Conservation (phyloP, 2,113 vertebrate species). For the Caranx ignobilis region DNA sequence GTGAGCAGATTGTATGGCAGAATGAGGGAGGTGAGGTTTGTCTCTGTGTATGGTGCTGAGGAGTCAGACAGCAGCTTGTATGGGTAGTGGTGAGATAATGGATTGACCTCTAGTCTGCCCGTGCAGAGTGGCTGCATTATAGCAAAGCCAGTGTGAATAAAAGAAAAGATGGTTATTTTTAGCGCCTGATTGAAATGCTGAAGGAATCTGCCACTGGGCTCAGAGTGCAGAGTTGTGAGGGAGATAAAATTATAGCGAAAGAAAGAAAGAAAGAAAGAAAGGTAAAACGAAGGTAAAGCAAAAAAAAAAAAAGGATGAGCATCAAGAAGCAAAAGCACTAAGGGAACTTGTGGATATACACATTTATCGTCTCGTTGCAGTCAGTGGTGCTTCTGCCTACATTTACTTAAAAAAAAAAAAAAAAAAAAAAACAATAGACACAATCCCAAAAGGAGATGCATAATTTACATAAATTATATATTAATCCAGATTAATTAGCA, state of each 20-base stretch:
- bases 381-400: conserved; percentile 15
- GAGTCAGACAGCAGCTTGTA: conserved; percentile 85
- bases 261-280: conserved; percentile 41
- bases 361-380: conserved; percentile 28
- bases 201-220: conserved; percentile 74
- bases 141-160: conserved; percentile 86
- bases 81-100: conserved; percentile 86
- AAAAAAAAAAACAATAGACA: conserved; percentile 64
- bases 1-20: conserved; percentile 24
- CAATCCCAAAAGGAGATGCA: conserved; percentile 61
- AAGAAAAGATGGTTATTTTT: conserved; percentile 87
- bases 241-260: conserved; percentile 63
- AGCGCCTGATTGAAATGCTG: conserved; percentile 85
- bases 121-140: conserved; percentile 82
- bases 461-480: conserved; percentile 82
- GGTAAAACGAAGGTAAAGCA: conserved; percentile 39
- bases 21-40: conserved; percentile 32
- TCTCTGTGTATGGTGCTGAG: conserved; percentile 72
- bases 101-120: conserved; percentile 87
- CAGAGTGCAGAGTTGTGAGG: conserved; percentile 59
- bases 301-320: conserved; percentile 12
- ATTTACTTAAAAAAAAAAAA: conserved; percentile 43
- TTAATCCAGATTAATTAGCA: conserved; percentile 85
- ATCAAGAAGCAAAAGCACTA: conserved; percentile 22
- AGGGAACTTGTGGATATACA: conserved; percentile 37